Evolutionary conservation across 1,140 invertebrate species (phyloP).

Genomic region (Spodoptera litura): DNA sequence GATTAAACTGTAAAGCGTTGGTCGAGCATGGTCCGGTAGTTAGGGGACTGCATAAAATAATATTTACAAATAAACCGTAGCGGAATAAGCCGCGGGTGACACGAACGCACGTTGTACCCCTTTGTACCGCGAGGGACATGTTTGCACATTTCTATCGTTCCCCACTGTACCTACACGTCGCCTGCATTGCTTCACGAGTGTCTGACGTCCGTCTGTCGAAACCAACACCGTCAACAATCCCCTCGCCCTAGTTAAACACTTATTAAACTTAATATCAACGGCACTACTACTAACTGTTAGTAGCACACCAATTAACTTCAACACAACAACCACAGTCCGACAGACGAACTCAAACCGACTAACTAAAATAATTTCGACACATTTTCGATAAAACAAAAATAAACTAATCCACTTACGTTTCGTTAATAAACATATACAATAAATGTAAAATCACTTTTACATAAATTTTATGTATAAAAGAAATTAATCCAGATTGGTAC

Average conservation of each 20-base stretch:
- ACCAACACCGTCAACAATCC: not conserved
- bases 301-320: not conserved
- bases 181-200: constrained; percentile 10
- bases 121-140: constrained; percentile 59
- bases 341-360: constrained; percentile 21
- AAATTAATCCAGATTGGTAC: constrained; percentile 20
- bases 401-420: constrained; percentile 63
- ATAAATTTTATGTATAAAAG: constrained; percentile 43
- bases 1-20: constrained; percentile 29
- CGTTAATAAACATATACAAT: constrained; percentile 58
- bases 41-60: constrained; percentile 55
- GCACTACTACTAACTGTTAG: not conserved
- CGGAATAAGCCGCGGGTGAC: constrained; percentile 69
- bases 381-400: constrained; percentile 28
- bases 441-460: constrained; percentile 52
- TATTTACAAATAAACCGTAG: constrained; percentile 75
- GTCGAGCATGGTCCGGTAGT: constrained; percentile 35
- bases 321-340: not conserved
- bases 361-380: constrained; percentile 44
- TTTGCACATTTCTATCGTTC: constrained; percentile 7
- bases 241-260: too few relatives aligned
- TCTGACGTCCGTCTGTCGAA: constrained; percentile 19
- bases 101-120: constrained; percentile 63
- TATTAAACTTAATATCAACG: not conserved
- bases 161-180: constrained; percentile 1